Conservation (phyloP, 2,113 vertebrate genomes). For the Noturus placidus region DNA sequence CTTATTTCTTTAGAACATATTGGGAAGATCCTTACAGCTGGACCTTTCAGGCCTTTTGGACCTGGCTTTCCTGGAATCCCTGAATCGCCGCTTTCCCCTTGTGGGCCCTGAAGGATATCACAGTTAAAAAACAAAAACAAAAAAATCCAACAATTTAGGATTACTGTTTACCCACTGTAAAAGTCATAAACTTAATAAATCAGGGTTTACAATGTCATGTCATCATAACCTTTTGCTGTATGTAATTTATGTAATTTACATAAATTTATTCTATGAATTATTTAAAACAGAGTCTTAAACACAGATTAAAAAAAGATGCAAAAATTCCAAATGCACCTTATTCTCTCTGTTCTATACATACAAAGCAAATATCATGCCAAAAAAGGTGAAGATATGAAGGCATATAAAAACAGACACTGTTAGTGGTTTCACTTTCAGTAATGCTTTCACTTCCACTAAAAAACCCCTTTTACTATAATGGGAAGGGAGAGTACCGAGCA, state of each 20-base stretch:
- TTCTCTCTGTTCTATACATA: background rate
- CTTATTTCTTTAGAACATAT: background rate
- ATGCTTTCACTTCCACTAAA: background rate
- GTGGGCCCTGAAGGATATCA: conserved; percentile 62
- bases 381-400: background rate
- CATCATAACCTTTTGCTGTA: background rate
- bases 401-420: conserved; percentile 15
- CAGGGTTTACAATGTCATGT: background rate
- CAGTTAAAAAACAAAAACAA: background rate
- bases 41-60: conserved; percentile 68
- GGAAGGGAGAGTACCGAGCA: conserved; percentile 5
- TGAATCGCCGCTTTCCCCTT: conserved; percentile 70
- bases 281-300: background rate
- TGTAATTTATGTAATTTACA: background rate
- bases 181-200: background rate
- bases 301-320: background rate
- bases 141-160: too few relatives aligned
- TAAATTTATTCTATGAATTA: background rate
- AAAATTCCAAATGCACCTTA: background rate
- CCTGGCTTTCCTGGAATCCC: conserved; percentile 70
- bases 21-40: conserved; percentile 59
- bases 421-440: conserved; percentile 46
- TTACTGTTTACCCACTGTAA: background rate
- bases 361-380: background rate
- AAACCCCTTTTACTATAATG: background rate